Conservation (phyloP, 2,797 vertebrate genomes). For the Echiichthys vipera region DNA sequence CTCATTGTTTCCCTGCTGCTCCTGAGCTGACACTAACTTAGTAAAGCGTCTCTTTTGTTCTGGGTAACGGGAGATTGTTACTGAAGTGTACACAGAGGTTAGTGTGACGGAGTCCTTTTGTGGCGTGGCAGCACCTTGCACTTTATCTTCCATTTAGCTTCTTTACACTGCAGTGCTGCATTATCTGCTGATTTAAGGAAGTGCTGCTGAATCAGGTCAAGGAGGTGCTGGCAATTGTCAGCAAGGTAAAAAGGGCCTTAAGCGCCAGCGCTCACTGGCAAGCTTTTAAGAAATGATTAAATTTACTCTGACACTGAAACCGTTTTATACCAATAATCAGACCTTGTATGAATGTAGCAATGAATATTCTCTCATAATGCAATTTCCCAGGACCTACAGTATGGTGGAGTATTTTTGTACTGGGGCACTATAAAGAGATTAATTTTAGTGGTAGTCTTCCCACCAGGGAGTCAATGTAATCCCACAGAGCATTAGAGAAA, state of each 20-base stretch:
- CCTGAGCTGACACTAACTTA: conserved; percentile 85
- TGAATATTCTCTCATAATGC: conserved; percentile 53
- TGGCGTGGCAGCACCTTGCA: conserved; percentile 76
- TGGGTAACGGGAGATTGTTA: conserved; percentile 80
- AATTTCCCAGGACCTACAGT: conserved; percentile 52
- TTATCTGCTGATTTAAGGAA: conserved; percentile 74
- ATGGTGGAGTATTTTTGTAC: conserved; percentile 60
- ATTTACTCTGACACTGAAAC: conserved; percentile 48
- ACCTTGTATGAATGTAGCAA: conserved; percentile 29
- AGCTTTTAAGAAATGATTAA: conserved; percentile 40
- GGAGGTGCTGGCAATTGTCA: conserved; percentile 56
- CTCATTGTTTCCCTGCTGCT: conserved; percentile 74
- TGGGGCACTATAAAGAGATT: conserved; percentile 71
- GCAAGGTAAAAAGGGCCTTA: conserved; percentile 42
- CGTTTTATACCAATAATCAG: conserved; percentile 46
- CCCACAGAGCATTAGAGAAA: conserved; percentile 64
- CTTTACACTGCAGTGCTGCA: conserved; percentile 43
- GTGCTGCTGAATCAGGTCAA: conserved; percentile 69
- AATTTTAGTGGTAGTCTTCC: conserved; percentile 69
- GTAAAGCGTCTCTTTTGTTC: conserved; percentile 84
- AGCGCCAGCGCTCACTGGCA: conserved; percentile 37
- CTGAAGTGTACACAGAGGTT: conserved; percentile 82
- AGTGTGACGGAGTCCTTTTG: conserved; percentile 80
- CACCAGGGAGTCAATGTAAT: conserved; percentile 70
- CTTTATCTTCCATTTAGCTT: conserved; percentile 74